These are phyloP conservation scores for Mormyrus hasselquistii DNA, from an alignment of 2,797 vertebrate species.

Conservation along the genomic window DNA sequence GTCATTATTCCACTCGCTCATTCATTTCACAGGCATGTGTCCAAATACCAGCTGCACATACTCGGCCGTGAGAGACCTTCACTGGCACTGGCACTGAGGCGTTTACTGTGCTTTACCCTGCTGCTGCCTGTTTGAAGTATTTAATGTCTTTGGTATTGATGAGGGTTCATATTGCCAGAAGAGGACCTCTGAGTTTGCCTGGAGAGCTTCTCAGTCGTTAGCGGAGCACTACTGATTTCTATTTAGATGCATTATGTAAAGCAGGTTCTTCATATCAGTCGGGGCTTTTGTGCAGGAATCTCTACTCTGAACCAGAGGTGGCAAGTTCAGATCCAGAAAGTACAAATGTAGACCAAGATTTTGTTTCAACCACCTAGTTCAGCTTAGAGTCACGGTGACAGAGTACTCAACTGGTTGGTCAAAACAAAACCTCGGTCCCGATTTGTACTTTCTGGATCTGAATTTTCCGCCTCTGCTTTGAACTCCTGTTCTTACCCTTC, in stretches of 20 bases:
- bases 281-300: neutral
- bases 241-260: neutral
- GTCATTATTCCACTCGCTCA: constrained; percentile 39
- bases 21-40: constrained; percentile 50
- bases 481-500: neutral
- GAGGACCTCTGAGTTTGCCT: neutral
- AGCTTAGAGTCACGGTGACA: neutral
- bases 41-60: neutral
- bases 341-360: neutral
- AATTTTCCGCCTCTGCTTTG: neutral
- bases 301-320: neutral
- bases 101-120: neutral
- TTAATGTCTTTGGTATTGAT: neutral
- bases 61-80: neutral
- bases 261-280: neutral
- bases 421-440: neutral
- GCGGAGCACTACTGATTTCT: neutral
- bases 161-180: neutral
- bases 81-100: constrained; percentile 7
- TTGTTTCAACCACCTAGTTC: neutral
- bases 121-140: neutral
- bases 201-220: neutral
- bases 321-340: neutral
- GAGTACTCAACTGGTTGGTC: neutral
- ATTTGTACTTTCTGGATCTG: neutral